phyloP scores from a whole-genome alignment of 1,140 invertebrate genomes.

The Aporrectodea caliginosa region DNA sequence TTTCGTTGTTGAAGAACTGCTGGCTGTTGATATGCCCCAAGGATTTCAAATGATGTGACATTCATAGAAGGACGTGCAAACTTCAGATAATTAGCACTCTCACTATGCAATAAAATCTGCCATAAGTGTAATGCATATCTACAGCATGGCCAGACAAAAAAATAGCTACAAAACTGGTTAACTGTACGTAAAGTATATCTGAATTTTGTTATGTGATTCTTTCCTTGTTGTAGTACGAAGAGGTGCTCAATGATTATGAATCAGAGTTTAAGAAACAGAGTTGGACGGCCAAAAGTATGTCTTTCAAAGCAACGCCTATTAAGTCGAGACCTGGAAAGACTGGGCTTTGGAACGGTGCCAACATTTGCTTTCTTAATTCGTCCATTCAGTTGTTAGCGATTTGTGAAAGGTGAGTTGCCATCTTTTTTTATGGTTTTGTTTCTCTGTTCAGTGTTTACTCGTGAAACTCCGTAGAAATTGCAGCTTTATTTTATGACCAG shows the following conservation, averaged over 20 bases:
- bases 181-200: not conserved
- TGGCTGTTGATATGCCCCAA: too few species aligned
- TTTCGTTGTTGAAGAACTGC: too few species aligned
- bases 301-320: not conserved
- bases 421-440: not conserved
- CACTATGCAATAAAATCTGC: too few species aligned
- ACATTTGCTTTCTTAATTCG: not conserved
- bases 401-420: not conserved
- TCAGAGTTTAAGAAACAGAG: not conserved
- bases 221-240: not conserved
- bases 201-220: not conserved
- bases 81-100: too few species aligned
- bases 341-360: not conserved
- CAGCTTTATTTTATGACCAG: not conserved
- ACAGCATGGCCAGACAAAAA: too few species aligned
- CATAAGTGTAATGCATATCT: too few species aligned
- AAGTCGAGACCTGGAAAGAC: not conserved
- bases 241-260: not conserved
- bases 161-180: too few species aligned
- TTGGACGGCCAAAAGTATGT: not conserved
- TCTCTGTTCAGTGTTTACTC: not conserved
- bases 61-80: too few species aligned
- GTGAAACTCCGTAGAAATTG: not conserved
- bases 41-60: too few species aligned
- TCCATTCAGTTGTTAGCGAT: not conserved